Conservation (phyloP, 2,797 vertebrate genomes). For the Urocyon cinereoargenteus region DNA sequence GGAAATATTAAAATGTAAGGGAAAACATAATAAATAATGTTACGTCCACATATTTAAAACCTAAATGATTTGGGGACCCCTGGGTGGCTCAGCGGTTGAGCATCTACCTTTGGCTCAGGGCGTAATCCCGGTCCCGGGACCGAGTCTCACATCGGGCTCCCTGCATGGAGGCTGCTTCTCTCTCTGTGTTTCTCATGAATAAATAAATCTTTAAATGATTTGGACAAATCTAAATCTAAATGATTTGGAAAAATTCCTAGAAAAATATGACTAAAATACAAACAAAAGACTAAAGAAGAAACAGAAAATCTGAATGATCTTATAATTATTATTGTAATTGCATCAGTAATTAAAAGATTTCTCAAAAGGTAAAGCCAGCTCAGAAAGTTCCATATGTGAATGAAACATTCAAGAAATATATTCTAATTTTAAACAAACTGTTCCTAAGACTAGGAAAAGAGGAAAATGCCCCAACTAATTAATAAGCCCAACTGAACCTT, state of each 20-base stretch:
- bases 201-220: too few species aligned
- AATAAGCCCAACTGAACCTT: not conserved
- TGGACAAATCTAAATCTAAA: not conserved
- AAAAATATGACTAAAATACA: not conserved
- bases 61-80: not conserved
- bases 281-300: conserved; percentile 46
- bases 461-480: not conserved
- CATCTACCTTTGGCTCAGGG: too few species aligned
- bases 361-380: conserved; percentile 8
- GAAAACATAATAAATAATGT: not conserved
- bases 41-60: not conserved
- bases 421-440: conserved; percentile 9
- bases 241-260: not conserved
- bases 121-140: too few species aligned
- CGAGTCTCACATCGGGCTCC: too few species aligned
- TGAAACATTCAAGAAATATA: not conserved
- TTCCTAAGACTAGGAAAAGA: not conserved
- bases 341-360: conserved; percentile 18
- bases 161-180: too few species aligned
- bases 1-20: not conserved
- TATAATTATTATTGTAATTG: not conserved
- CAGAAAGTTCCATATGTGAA: not conserved
- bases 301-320: not conserved
- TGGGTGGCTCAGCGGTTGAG: too few species aligned
- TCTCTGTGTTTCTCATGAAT: too few species aligned